Percentiles rank a stretch among this genome's conserved stretches.
These are phyloP conservation scores for Tachysurus vachellii DNA, from an alignment of 2,113 vertebrate species.

Conservation along the genomic window DNA sequence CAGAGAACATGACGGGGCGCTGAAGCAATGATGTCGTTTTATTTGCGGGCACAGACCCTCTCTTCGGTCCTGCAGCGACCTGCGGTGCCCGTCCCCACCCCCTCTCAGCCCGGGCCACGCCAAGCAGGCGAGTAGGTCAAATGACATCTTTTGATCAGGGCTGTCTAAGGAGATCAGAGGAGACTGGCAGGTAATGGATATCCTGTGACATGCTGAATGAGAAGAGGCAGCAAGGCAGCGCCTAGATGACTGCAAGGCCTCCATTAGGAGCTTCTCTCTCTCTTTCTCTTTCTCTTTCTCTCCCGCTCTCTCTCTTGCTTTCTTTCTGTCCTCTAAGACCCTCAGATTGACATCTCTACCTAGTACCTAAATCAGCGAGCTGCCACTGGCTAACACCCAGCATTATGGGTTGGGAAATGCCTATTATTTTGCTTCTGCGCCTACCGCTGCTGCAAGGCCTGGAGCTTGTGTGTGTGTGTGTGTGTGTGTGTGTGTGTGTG, in stretches of 20 bases:
- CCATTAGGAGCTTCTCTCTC: constrained; percentile 79
- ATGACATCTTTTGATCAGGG: constrained; percentile 99
- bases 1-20: constrained; percentile 97
- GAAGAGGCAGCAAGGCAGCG: constrained; percentile 85
- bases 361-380: constrained; percentile 88
- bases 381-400: constrained; percentile 88
- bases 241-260: constrained; percentile 79
- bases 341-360: constrained; percentile 84
- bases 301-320: constrained; percentile 21
- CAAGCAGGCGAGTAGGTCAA: constrained; percentile 90
- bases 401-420: constrained; percentile 93
- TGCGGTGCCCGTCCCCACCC: constrained; percentile 6
- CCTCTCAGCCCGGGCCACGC: constrained; percentile 53
- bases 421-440: constrained; percentile 87
- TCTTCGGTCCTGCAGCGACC: constrained; percentile 43
- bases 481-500: not conserved
- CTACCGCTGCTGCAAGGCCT: constrained; percentile 80
- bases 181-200: constrained; percentile 99
- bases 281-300: not conserved
- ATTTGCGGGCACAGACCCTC: constrained; percentile 91
- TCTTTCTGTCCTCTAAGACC: constrained; percentile 72
- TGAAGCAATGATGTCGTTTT: constrained; percentile 99
- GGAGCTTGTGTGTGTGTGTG: constrained; percentile 58
- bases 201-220: constrained; percentile 90
- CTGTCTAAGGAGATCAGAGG: constrained; percentile 99